phyloP scores from a whole-genome alignment of 2,113 vertebrate genomes.

The Aramus guarauna region DNA sequence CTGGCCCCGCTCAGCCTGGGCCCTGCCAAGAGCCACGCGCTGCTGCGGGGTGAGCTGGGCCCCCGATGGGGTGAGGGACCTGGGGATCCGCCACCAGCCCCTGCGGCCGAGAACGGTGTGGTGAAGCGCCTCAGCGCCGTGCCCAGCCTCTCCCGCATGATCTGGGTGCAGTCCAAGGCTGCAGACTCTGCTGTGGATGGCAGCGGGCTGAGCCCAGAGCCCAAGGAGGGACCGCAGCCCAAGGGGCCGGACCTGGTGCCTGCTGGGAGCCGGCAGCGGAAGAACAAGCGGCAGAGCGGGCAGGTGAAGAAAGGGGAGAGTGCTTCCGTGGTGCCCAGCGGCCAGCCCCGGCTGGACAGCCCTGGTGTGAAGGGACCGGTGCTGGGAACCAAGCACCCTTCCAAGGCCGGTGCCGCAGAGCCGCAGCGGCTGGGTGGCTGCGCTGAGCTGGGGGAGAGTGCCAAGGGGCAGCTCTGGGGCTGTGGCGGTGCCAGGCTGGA shows the following conservation, averaged over 20 bases:
- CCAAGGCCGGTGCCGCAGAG: neutral
- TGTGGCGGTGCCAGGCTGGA: conserved; percentile 57
- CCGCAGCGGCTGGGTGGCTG: conserved; percentile 33
- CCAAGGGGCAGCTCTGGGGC: conserved; percentile 68
- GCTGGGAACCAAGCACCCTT: conserved; percentile 71
- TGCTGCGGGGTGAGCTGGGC: conserved; percentile 72
- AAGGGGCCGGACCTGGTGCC: conserved; percentile 65
- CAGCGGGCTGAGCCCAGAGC: conserved; percentile 41
- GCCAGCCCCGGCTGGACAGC: conserved; percentile 70
- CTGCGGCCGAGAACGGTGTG: conserved; percentile 72
- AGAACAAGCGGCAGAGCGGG: conserved; percentile 85
- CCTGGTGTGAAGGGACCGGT: conserved; percentile 66
- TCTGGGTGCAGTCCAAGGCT: conserved; percentile 88
- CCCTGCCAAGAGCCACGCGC: conserved; percentile 80
- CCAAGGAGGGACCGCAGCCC: conserved; percentile 32
- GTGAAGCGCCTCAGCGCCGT: conserved; percentile 86
- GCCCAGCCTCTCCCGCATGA: conserved; percentile 90
- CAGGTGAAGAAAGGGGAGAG: conserved; percentile 73
- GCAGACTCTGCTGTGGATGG: conserved; percentile 60
- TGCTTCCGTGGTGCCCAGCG: fast-evolving
- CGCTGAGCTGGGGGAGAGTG: conserved; percentile 68
- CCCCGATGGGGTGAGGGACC: conserved; percentile 70
- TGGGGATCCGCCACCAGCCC: conserved; percentile 48
- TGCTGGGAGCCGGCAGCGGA: conserved; percentile 76
- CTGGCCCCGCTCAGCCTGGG: conserved; percentile 91